These are phyloP conservation scores for Adelosebastes latens DNA, from an alignment of 2,797 vertebrate species.

Conservation along the genomic window DNA sequence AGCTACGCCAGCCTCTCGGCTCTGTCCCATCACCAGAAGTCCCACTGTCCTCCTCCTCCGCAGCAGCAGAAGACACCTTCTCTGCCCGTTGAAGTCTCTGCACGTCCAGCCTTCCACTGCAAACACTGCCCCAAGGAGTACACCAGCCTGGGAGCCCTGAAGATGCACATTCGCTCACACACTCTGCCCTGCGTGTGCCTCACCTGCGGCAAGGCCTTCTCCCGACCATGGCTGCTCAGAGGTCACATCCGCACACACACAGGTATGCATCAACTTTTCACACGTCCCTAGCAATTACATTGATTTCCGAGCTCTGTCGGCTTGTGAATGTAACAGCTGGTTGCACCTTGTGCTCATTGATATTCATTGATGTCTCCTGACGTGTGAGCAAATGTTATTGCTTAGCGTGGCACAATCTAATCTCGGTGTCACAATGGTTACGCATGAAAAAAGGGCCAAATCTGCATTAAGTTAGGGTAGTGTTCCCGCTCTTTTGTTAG, in stretches of 20 bases:
- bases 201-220: slow-evolving; percentile 97
- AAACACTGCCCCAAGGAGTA: slow-evolving; percentile 98
- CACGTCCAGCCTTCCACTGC: slow-evolving; percentile 91
- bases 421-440: slow-evolving; percentile 25
- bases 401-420: slow-evolving; percentile 40
- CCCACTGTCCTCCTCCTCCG: slow-evolving; percentile 60
- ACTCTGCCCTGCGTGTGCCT: slow-evolving; percentile 95
- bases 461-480: slow-evolving; percentile 22
- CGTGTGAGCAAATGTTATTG: slow-evolving; percentile 59
- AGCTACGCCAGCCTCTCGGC: slow-evolving; percentile 86
- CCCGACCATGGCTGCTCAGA: slow-evolving; percentile 95
- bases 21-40: slow-evolving; percentile 88
- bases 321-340: slow-evolving; percentile 30
- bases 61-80: slow-evolving; percentile 10
- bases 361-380: slow-evolving; percentile 56
- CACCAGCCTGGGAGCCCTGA: slow-evolving; percentile 94
- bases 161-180: slow-evolving; percentile 99
- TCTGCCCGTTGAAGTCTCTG: slow-evolving; percentile 35
- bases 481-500: slow-evolving; percentile 33
- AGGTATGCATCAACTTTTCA: slow-evolving; percentile 77
- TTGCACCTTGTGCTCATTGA: slow-evolving; percentile 54
- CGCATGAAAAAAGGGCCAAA: slow-evolving; percentile 41
- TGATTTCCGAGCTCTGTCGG: slow-evolving; percentile 14
- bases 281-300: not conserved
- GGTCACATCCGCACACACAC: slow-evolving; percentile 98